Evolutionary conservation across 2,888 invertebrate genomes (phyloP), one percentile per base, ranked within the genome.

Genomic region (Leptinotarsa haldemani): DNA sequence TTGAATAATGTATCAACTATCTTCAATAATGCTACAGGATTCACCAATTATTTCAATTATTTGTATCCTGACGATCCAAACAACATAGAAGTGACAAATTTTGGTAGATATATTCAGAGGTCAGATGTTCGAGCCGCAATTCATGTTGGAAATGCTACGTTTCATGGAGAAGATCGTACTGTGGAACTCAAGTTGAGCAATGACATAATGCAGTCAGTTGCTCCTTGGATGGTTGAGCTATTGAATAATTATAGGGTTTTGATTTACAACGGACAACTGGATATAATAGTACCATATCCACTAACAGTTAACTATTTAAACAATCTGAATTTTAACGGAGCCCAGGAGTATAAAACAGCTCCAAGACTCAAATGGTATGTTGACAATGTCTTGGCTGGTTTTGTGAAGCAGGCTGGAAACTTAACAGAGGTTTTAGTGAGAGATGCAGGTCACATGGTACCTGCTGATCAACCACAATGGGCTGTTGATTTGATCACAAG

Each of bases 221-320:
- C 94, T 7, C 90, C 91, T 0, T 92, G 93, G 91, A 88, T 95
- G 71, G 89, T 91, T 0, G 92, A 93, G 80, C 87, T 96, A 0
- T 84, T 95, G 0, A 89, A 92, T 52, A 87, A 92, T 80, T 94
- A 94, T 82, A 89, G 90, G 85, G 91, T 96, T 18, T 90, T 97
- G 63, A 90, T 97, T 75, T 97, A 97, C 86, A 97, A 93, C 84
- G 97, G 97, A 0, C 97, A 97, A 84, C 85, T 97, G 78, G 97
- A 98, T 85, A 94, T 97, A 16, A 96, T 97, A 77, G 95, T 97
- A 0, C 95, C 96, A 0, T 95, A 96, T 87, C 95, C 96, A 0
- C 85, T 95, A 67, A 97, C 97, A 0, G 90, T 94, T 22, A 94
- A 94, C 84, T 96, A 94, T 85, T 87, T 97, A 47, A 89, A 90